Evolutionary conservation across 2,797 vertebrate species (phyloP).

Genomic region (Naso thynnoides): DNA sequence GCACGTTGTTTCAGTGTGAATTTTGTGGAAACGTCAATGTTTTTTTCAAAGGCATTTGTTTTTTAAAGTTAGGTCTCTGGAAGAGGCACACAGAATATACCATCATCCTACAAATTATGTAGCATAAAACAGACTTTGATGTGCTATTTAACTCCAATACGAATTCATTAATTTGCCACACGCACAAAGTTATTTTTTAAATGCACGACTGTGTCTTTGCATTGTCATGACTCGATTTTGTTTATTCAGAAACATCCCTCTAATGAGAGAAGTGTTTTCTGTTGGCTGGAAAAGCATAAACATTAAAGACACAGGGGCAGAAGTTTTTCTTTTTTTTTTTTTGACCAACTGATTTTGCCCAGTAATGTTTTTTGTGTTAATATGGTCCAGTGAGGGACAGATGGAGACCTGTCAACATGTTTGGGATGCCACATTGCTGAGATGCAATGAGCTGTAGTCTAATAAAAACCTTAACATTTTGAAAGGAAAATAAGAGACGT

Average conservation of each 20-base stretch:
- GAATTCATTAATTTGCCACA: conserved; percentile 15
- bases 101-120: conserved; percentile 49
- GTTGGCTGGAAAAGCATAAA: conserved; percentile 54
- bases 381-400: conserved; percentile 11
- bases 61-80: conserved; percentile 31
- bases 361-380: conserved; percentile 5
- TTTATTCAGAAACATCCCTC: conserved; percentile 10
- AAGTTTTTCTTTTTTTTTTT: conserved; percentile 28
- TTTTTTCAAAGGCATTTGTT: conserved; percentile 45
- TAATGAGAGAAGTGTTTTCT: conserved; percentile 5
- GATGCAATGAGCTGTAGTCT: too few relatives aligned
- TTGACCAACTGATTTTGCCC: conserved; percentile 19
- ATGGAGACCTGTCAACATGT: neutral
- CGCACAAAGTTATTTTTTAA: neutral
- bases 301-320: conserved; percentile 3
- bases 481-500: conserved; percentile 1
- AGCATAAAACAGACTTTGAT: conserved; percentile 51
- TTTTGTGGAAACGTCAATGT: conserved; percentile 48
- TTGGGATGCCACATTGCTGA: neutral
- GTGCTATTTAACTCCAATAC: conserved; percentile 40
- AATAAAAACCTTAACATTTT: neutral
- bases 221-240: too few relatives aligned
- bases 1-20: conserved; percentile 48
- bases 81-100: conserved; percentile 42
- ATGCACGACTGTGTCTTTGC: conserved; percentile 8